These are phyloP conservation scores for Proisotoma minuta DNA, from an alignment of 2,888 invertebrate genomes.

Conservation along the genomic window DNA sequence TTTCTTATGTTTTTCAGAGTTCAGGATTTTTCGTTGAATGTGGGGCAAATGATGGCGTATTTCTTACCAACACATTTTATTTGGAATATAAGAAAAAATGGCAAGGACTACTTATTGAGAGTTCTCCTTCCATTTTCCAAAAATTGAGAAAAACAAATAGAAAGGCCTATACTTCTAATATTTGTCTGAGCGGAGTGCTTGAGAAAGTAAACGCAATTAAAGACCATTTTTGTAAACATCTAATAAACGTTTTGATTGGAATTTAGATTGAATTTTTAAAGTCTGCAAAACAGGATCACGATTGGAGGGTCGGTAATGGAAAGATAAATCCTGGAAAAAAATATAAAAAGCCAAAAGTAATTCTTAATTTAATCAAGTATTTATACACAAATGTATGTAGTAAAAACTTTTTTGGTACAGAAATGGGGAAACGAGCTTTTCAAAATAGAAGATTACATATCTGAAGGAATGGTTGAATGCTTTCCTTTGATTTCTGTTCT, in stretches of 20 bases:
- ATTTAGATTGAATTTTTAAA: slow-evolving; percentile 10
- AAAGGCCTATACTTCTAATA: slow-evolving; percentile 49
- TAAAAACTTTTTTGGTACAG: too few relatives aligned
- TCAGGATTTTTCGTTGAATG: slow-evolving; percentile 51
- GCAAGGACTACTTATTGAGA: slow-evolving; percentile 50
- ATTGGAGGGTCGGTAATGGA: slow-evolving; percentile 3
- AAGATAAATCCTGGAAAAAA: slow-evolving; percentile 8
- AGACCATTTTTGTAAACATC: neutral
- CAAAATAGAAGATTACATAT: too few relatives aligned
- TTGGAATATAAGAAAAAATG: slow-evolving; percentile 50
- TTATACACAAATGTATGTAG: too few relatives aligned
- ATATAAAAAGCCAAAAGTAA: neutral
- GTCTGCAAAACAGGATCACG: neutral
- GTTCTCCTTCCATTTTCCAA: slow-evolving; percentile 49
- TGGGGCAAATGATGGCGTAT: slow-evolving; percentile 51
- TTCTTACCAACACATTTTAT: slow-evolving; percentile 50
- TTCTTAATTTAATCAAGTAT: too few relatives aligned
- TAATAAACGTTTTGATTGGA: neutral
- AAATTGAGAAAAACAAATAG: slow-evolving; percentile 48
- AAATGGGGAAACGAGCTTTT: too few relatives aligned
- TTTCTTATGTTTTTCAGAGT: too few relatives aligned
- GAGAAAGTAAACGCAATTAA: slow-evolving; percentile 43
- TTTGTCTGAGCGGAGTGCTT: slow-evolving; percentile 40
- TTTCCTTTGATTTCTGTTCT: slow-evolving; percentile 19
- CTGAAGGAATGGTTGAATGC: slow-evolving; percentile 13